Percentiles rank a stretch among this genome's conserved stretches.
Conservation (phyloP, 1,140 invertebrate species). For the Probaryconus sp. region DNA sequence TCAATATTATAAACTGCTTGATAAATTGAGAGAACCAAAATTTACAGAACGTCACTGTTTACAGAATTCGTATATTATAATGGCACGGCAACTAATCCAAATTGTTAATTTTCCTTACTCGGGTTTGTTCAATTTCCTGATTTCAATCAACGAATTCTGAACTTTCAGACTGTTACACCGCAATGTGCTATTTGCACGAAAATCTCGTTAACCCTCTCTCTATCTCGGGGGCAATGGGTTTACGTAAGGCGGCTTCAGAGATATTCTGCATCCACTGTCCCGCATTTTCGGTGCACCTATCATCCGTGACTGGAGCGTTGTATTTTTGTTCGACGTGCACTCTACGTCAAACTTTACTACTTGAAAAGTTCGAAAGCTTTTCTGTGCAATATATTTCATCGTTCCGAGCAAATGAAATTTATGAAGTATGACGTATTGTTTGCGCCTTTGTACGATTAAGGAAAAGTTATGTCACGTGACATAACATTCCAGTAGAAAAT, state of each 20-base stretch:
- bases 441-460: too few relatives aligned
- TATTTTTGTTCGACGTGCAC: constrained; percentile 1
- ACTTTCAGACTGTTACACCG: constrained; percentile 33
- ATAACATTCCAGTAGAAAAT: too few relatives aligned
- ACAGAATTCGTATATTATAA: too few relatives aligned
- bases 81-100: constrained; percentile 24
- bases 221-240: constrained; percentile 15
- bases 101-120: constrained; percentile 37
- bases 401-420: too few relatives aligned
- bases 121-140: constrained; percentile 30
- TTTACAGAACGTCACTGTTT: too few relatives aligned
- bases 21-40: too few relatives aligned
- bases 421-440: too few relatives aligned
- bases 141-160: constrained; percentile 46
- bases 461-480: too few relatives aligned
- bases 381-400: not conserved
- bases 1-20: too few relatives aligned
- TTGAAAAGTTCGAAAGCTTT: not conserved
- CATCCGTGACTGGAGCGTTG: constrained; percentile 1
- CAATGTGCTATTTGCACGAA: constrained; percentile 47
- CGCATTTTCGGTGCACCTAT: constrained; percentile 18
- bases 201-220: constrained; percentile 60
- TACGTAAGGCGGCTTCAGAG: constrained; percentile 35
- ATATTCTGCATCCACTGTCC: constrained; percentile 43
- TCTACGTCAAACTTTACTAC: not conserved